Evolutionary conservation across 1,140 invertebrate genomes (phyloP).

Genomic region (Ptiloglossa arizonensis): DNA sequence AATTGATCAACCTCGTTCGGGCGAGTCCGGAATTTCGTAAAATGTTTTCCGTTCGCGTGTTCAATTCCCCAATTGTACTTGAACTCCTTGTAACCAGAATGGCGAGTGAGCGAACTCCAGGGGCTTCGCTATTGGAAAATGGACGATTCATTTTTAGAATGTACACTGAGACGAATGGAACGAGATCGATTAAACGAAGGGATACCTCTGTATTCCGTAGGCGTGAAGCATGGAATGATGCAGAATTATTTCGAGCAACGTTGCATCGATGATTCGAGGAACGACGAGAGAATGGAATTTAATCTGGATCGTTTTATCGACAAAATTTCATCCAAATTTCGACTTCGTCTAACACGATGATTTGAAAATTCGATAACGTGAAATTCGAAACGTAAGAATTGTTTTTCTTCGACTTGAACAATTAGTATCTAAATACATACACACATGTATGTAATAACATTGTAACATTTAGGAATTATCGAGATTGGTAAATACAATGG

Average conservation of each 20-base stretch:
- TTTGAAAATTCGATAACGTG: no score
- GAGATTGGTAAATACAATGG: no score
- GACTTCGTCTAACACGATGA: no score
- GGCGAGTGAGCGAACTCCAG: slow-evolving; percentile 19
- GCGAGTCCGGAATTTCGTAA: slow-evolving; percentile 4
- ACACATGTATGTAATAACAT: no score
- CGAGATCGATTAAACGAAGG: slow-evolving; percentile 39
- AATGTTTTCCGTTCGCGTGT: background rate
- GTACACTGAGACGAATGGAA: slow-evolving; percentile 36
- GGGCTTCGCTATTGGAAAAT: slow-evolving; percentile 44
- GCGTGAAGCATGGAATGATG: slow-evolving; percentile 47
- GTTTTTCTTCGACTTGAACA: no score
- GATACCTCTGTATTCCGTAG: slow-evolving; percentile 48
- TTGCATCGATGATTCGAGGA: slow-evolving; percentile 27
- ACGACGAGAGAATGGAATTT: no score
- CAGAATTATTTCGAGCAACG: slow-evolving; percentile 28
- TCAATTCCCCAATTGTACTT: slow-evolving; percentile 18
- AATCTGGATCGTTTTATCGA: no score
- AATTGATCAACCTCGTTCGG: background rate
- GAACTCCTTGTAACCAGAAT: slow-evolving; percentile 10
- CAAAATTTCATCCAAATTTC: background rate
- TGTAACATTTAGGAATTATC: no score
- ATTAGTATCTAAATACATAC: no score
- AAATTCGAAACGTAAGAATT: no score
- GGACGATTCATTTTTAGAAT: slow-evolving; percentile 46